Evolutionary conservation across 30 jellyfish, hydroid and myxozoan species (phyloP).

Genomic region (Haliclystus octoradiatus): DNA sequence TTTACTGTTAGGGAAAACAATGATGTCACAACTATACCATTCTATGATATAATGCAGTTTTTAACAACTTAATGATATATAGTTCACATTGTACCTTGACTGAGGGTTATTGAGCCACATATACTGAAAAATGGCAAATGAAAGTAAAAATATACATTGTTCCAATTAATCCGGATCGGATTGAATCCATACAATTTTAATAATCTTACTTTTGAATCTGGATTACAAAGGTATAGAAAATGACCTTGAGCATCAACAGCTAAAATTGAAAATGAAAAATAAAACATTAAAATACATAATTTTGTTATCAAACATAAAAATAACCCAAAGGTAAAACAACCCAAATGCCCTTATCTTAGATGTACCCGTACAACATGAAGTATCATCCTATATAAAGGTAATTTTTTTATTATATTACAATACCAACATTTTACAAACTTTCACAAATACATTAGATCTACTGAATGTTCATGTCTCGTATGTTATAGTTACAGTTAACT

Average conservation of each 20-base stretch:
- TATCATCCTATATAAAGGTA: too few species aligned
- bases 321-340: too few species aligned
- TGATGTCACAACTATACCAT: not conserved
- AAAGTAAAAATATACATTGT: not conserved
- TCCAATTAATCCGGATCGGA: not conserved
- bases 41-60: not conserved
- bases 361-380: too few species aligned
- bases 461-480: too few species aligned
- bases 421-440: too few species aligned
- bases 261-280: too few species aligned
- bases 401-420: too few species aligned
- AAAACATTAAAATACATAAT: too few species aligned
- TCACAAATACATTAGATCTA: too few species aligned
- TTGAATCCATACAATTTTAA: not conserved
- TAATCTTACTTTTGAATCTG: constrained; percentile 53
- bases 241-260: constrained; percentile 91
- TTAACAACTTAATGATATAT: not conserved
- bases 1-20: constrained; percentile 32
- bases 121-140: not conserved
- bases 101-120: constrained; percentile 4
- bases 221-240: constrained; percentile 50
- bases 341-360: too few species aligned
- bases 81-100: not conserved
- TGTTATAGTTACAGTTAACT: too few species aligned
- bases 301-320: too few species aligned